Conservation (phyloP, 2,888 invertebrate species). For the Teinopalpus imperialis region DNA sequence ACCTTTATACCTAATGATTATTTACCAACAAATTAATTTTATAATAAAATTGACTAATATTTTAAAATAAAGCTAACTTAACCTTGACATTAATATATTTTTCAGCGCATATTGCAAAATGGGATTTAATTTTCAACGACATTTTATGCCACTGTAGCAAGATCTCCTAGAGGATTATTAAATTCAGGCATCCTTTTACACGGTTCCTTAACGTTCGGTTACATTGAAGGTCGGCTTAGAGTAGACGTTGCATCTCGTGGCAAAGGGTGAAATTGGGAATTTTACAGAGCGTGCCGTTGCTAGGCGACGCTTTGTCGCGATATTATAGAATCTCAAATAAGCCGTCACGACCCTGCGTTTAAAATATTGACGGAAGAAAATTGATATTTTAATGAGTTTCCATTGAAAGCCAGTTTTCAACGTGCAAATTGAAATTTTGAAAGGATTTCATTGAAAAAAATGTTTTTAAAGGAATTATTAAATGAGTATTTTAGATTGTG, state of each 20-base stretch:
- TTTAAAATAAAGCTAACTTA: background rate
- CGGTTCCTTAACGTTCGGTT: slow-evolving; percentile 2
- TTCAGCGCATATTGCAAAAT: slow-evolving; percentile 8
- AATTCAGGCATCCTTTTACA: slow-evolving; percentile 11
- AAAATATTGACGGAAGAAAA: slow-evolving; percentile 23
- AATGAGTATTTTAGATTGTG: too few species aligned
- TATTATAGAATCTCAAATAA: slow-evolving; percentile 28
- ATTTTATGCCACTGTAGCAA: background rate
- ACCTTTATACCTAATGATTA: too few species aligned
- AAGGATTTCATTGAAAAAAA: too few species aligned
- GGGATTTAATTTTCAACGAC: slow-evolving; percentile 14
- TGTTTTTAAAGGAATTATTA: too few species aligned
- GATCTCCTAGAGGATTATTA: slow-evolving; percentile 13
- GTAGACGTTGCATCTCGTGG: slow-evolving; percentile 25
- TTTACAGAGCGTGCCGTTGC: slow-evolving; percentile 62
- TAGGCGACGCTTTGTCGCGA: slow-evolving; percentile 46
- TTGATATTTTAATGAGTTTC: slow-evolving; percentile 25
- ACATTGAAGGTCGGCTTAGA: slow-evolving; percentile 15
- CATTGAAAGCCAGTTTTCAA: slow-evolving; percentile 7
- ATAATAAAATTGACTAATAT: background rate
- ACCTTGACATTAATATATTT: slow-evolving; percentile 4
- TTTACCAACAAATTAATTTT: too few species aligned
- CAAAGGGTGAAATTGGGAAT: slow-evolving; percentile 57
- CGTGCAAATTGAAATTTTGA: too few species aligned
- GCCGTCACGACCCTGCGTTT: slow-evolving; percentile 23